Evolutionary conservation across 64 coral and sea anemone species (phyloP).

Genomic region (Montipora efflorescens): DNA sequence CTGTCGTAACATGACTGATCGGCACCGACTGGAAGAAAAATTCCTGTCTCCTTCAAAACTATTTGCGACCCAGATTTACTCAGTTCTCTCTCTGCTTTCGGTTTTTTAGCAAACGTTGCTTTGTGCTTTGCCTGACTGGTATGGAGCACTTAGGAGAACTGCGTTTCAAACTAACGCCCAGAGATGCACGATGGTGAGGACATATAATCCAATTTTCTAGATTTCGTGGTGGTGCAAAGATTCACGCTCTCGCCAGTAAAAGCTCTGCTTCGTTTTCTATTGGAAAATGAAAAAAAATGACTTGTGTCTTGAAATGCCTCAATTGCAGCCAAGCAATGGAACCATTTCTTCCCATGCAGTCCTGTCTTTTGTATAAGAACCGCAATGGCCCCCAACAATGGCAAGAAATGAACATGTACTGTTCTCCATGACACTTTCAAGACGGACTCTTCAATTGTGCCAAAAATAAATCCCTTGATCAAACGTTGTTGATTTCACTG

Average conservation of each 20-base stretch:
- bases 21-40: too few relatives aligned
- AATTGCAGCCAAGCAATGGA: slow-evolving; percentile 1
- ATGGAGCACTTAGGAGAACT: slow-evolving; percentile 19
- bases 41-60: too few relatives aligned
- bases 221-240: slow-evolving; percentile 9
- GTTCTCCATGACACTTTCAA: too few relatives aligned
- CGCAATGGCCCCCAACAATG: slow-evolving; percentile 41
- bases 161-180: slow-evolving; percentile 29
- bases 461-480: too few relatives aligned
- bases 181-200: slow-evolving; percentile 24
- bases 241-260: slow-evolving; percentile 2
- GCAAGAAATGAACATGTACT: slow-evolving; percentile 7
- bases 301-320: not conserved
- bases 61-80: slow-evolving; percentile 9
- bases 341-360: not conserved
- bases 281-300: not conserved
- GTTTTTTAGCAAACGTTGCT: not conserved
- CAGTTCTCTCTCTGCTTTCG: slow-evolving; percentile 32
- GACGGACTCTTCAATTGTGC: too few relatives aligned
- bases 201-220: not conserved
- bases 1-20: not conserved
- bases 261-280: slow-evolving; percentile 31
- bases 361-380: not conserved
- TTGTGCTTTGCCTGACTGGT: slow-evolving; percentile 2
- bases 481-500: too few relatives aligned